Conservation (phyloP, 2,113 vertebrate genomes). For the Plecotus auritus region DNA sequence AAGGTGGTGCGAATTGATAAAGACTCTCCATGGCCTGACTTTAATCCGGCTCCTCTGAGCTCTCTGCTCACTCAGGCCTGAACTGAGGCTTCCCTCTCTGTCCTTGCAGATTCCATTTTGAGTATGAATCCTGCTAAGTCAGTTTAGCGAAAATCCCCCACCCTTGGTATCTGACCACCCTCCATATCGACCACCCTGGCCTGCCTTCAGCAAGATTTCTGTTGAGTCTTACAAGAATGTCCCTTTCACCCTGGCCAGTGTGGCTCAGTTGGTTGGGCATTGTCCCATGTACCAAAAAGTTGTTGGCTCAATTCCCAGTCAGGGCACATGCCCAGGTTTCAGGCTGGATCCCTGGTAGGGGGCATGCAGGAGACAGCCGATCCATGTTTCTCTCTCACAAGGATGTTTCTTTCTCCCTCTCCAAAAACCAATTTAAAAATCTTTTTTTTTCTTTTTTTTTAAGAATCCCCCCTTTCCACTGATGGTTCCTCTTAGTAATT, state of each 20-base stretch:
- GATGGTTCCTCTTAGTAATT: background rate
- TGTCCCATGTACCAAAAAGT: no score
- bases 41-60: background rate
- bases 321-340: no score
- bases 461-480: background rate
- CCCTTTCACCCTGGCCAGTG: background rate
- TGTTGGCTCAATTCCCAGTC: no score
- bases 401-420: no score
- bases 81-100: background rate
- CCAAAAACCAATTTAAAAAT: no score
- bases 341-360: no score
- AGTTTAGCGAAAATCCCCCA: background rate
- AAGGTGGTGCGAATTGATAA: background rate
- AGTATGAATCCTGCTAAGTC: background rate
- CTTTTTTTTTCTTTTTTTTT: no score
- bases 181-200: background rate
- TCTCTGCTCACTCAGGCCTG: no score
- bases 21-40: background rate
- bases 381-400: no score
- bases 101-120: background rate
- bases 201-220: background rate
- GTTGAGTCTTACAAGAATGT: background rate
- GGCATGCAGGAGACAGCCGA: no score
- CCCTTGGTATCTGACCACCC: background rate
- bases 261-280: no score